Evolutionary conservation across 2,113 vertebrate genomes (phyloP), one percentile per base, ranked within the genome.

Genomic region (Mellivora capensis): DNA sequence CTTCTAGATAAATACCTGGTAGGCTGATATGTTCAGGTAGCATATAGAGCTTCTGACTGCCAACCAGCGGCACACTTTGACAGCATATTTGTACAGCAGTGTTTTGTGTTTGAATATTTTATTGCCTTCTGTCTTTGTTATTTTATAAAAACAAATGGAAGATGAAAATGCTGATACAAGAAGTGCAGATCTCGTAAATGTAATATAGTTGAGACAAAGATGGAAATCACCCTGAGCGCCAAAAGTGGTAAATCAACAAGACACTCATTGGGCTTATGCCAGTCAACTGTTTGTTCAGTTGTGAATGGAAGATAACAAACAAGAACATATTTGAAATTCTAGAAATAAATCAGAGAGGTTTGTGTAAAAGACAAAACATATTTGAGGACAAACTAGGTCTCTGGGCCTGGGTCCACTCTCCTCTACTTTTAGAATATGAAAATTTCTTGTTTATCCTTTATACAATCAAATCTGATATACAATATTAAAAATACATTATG

Each of bases 61-160:
- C 90, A 97, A 69, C 5, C 13, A 44, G 17, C 3, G 18, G 20
- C 72, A 49, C 21, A 87, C 25, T 84, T 97, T 87, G 87, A 95
- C 93, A 96, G 61, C 37, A 57, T 93, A 96, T 89, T 94, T 96
- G 44, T 72, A 81, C 4, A 86, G 67, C 10, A 47, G 4, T 84
- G 67, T 80, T 91, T 44, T 69, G 18, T 87, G 59, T 96, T 94
- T 95, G 96, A 96, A 96, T 95, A 97, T 96, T 97, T 97, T 95
- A 97, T 96, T 94, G 76, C 87, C 71, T 74, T 92, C 90, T 96
- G 92, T 96, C 67, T 83, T 97, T 69, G 87, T 71, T 97, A 87
- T 92, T 98, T 91, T 96, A 95, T 87, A 85, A 96, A 97, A 97
- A 95, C 76, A 98, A 96, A 94, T 88, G 82, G 71, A 89, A 95